Percentiles rank a stretch among this genome's conserved stretches.
These are phyloP conservation scores for Cephus sareptanus DNA, from an alignment of 2,888 invertebrate genomes.

Conservation along the genomic window DNA sequence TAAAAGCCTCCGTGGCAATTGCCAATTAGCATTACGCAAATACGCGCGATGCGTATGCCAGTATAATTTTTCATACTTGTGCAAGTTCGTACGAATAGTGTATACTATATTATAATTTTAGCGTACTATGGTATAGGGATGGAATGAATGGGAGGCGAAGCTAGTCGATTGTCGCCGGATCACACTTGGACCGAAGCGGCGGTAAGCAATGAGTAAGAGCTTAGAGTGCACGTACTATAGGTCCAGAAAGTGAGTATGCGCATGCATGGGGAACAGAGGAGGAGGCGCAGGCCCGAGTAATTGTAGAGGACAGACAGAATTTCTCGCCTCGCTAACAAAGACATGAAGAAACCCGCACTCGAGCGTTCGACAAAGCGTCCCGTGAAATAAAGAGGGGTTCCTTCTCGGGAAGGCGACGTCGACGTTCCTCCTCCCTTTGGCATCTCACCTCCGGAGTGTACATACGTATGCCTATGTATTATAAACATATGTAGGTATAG, in stretches of 20 bases:
- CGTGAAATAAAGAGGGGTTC: conserved; percentile 45
- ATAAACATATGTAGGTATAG: background rate
- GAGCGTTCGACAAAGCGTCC: conserved; percentile 52
- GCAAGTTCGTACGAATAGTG: background rate
- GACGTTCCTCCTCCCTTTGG: conserved; percentile 7
- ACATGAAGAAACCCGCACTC: conserved; percentile 59
- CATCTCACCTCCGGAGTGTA: background rate
- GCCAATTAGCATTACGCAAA: background rate
- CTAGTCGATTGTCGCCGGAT: conserved; percentile 28
- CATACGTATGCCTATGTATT: background rate
- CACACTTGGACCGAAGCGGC: conserved; percentile 40
- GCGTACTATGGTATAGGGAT: background rate
- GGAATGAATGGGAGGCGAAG: background rate
- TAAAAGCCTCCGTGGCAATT: background rate
- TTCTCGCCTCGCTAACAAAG: conserved; percentile 65
- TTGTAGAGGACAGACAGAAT: conserved; percentile 62
- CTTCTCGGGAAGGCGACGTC: conserved; percentile 9
- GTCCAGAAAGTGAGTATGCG: background rate
- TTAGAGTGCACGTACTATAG: background rate
- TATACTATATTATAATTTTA: background rate
- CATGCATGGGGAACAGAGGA: conserved; percentile 16
- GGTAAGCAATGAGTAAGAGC: conserved; percentile 19
- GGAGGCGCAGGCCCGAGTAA: conserved; percentile 40
- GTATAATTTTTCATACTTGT: background rate
- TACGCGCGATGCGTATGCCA: background rate